Evolutionary conservation across 2,888 invertebrate genomes (phyloP).

Genomic region (Sphaerophoria taeniata): DNA sequence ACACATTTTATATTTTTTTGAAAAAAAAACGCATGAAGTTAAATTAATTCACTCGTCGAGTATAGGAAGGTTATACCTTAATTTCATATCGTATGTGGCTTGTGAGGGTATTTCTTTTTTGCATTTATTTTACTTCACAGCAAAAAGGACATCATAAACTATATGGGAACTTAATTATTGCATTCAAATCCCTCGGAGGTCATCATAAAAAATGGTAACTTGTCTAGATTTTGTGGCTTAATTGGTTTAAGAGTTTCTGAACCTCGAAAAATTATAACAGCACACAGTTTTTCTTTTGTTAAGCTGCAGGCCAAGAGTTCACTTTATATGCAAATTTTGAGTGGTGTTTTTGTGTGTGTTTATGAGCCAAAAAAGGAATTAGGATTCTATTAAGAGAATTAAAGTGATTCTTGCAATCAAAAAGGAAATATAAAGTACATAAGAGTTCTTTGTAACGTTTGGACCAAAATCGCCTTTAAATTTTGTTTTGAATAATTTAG

Average conservation of each 20-base stretch:
- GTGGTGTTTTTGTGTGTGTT: too few relatives aligned
- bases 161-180: background rate
- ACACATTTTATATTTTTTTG: background rate
- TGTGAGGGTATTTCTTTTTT: background rate
- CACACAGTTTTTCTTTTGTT: too few relatives aligned
- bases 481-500: too few relatives aligned
- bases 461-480: too few relatives aligned
- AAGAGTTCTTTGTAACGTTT: too few relatives aligned
- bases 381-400: too few relatives aligned
- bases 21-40: background rate
- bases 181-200: conserved; percentile 5
- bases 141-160: background rate
- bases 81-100: background rate
- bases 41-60: background rate
- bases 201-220: background rate
- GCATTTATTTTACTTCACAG: background rate
- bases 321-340: too few relatives aligned
- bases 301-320: background rate
- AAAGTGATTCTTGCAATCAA: too few relatives aligned
- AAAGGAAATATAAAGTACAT: too few relatives aligned
- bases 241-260: conserved; percentile 10
- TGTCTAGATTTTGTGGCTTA: background rate
- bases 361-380: too few relatives aligned
- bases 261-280: background rate
- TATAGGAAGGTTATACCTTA: background rate